Conservation (phyloP, 2,113 vertebrate genomes). For the Ageneiosus marmoratus region DNA sequence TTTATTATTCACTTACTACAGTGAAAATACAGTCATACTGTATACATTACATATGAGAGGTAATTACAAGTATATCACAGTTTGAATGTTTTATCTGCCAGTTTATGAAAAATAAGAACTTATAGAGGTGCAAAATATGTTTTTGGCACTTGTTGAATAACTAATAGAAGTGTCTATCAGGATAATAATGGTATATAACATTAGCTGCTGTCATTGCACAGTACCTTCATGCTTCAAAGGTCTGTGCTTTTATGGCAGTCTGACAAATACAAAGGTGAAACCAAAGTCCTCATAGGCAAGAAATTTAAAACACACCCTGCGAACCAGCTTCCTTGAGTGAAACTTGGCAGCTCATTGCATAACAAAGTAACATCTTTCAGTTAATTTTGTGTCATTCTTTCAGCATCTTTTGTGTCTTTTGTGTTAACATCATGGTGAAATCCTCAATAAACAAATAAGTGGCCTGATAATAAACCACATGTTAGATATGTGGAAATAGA, state of each 20-base stretch:
- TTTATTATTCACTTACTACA: not conserved
- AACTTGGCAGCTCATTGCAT: conserved; percentile 2
- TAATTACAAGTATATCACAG: not conserved
- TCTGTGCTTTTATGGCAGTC: not conserved
- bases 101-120: not conserved
- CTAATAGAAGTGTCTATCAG: not conserved
- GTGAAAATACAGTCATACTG: not conserved
- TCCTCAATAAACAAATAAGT: too few species aligned
- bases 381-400: not conserved
- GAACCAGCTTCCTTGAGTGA: conserved; percentile 2
- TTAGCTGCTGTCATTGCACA: conserved; percentile 11
- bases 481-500: not conserved
- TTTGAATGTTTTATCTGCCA: conserved; percentile 20
- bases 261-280: conserved; percentile 29
- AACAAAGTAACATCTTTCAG: conserved; percentile 13
- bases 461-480: not conserved
- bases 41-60: too few species aligned
- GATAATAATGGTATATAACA: not conserved
- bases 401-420: not conserved
- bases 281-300: conserved; percentile 26
- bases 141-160: conserved; percentile 1
- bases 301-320: conserved; percentile 23
- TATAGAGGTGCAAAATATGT: not conserved
- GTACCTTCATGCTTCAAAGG: conserved; percentile 29
- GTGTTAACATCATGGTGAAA: too few species aligned